Percentiles rank a stretch among this genome's conserved stretches.
phyloP scores from a whole-genome alignment of 2,797 vertebrate species.

The Meriones psammophilus region DNA sequence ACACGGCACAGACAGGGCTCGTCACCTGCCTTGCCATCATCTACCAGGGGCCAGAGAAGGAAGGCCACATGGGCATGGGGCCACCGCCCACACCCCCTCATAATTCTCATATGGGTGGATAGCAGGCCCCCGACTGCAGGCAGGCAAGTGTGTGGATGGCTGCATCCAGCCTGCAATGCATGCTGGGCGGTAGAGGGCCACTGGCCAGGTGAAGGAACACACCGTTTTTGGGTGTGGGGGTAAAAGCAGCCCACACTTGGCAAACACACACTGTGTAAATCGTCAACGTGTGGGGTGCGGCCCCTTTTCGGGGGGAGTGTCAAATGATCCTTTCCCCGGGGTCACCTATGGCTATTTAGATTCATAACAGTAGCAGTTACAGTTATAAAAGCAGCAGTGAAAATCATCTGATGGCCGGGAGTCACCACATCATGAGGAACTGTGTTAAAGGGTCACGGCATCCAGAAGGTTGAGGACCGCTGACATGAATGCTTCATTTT shows the following conservation, averaged over 20 bases:
- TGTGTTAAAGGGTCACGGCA: neutral
- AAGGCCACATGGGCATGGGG: too few species aligned
- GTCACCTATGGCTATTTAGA: neutral
- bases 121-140: neutral
- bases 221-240: fast-evolving
- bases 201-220: fast-evolving
- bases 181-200: fast-evolving
- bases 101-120: fast-evolving
- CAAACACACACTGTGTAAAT: neutral
- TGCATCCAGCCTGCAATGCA: fast-evolving
- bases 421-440: neutral
- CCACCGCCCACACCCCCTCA: fast-evolving
- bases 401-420: neutral
- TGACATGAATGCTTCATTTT: neutral
- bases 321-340: neutral
- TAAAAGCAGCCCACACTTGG: neutral
- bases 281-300: neutral
- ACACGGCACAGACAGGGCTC: neutral
- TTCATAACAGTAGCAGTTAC: neutral
- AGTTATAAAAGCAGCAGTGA: neutral
- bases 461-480: neutral
- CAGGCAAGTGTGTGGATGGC: too few species aligned
- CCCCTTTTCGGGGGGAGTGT: neutral
- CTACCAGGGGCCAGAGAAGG: neutral
- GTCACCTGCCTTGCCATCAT: too few species aligned